Percentiles rank a stretch among this genome's conserved stretches.
Evolutionary conservation across 2,888 invertebrate genomes (phyloP).

Genomic region (Tenodera sinensis): DNA sequence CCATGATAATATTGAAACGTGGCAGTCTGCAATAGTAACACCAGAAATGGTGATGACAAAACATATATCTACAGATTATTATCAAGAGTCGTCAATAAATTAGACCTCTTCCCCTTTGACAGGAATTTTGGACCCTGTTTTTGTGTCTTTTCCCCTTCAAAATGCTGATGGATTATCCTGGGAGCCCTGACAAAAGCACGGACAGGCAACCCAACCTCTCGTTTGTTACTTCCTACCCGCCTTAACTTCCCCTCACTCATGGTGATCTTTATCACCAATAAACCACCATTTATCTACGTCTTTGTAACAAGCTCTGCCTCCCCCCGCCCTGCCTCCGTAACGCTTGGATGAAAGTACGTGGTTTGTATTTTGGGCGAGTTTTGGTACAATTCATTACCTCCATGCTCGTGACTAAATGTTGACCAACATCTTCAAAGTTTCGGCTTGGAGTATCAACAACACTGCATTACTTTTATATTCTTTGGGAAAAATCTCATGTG

Average conservation of each 20-base stretch:
- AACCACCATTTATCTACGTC: neutral
- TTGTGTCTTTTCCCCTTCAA: neutral
- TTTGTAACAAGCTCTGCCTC: neutral
- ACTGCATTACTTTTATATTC: neutral
- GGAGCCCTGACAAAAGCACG: neutral
- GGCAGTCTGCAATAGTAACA: neutral
- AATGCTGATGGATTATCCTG: neutral
- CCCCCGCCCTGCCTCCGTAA: neutral
- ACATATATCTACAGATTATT: neutral
- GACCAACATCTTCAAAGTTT: neutral
- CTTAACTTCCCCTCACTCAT: neutral
- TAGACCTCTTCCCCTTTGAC: neutral
- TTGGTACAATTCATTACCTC: neutral
- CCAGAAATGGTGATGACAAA: neutral
- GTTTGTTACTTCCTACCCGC: neutral
- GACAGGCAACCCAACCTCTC: neutral
- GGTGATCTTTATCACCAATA: neutral
- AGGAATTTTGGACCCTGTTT: neutral
- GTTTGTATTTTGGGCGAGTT: neutral
- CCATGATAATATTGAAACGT: neutral
- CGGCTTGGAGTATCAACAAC: neutral
- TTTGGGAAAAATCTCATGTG: no score
- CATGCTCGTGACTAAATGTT: neutral
- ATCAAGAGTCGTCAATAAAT: neutral
- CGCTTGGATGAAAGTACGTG: neutral